Conservation (phyloP, 2,797 vertebrate genomes). For the Sebastes diaconus region DNA sequence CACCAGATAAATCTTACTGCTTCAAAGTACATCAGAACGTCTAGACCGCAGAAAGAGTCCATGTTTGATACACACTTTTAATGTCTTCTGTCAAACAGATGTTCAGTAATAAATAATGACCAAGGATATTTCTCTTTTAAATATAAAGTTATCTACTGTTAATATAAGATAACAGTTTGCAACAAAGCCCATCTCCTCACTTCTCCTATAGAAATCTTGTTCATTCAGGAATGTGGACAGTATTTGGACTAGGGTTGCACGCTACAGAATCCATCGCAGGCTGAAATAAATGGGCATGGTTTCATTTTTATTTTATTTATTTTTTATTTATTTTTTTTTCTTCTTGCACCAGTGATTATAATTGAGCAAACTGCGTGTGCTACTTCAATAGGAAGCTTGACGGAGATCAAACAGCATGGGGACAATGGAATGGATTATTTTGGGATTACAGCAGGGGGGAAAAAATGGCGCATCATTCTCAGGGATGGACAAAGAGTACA, state of each 20-base stretch:
- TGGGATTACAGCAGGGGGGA: constrained; percentile 61
- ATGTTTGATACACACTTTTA: constrained; percentile 85
- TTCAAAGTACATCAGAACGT: constrained; percentile 89
- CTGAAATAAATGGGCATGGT: constrained; percentile 70
- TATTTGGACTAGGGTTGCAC: constrained; percentile 87
- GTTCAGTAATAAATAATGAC: constrained; percentile 94
- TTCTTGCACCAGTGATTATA: constrained; percentile 78
- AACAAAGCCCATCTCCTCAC: constrained; percentile 88
- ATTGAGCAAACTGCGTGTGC: constrained; percentile 83
- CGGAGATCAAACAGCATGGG: constrained; percentile 85
- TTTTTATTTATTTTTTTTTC: constrained; percentile 55
- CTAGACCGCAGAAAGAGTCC: constrained; percentile 86
- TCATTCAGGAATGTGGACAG: constrained; percentile 89
- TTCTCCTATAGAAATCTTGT: constrained; percentile 82
- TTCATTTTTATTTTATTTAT: constrained; percentile 30
- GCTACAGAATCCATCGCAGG: constrained; percentile 86
- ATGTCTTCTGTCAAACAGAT: constrained; percentile 82
- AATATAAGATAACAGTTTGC: constrained; percentile 85
- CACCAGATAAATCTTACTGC: constrained; percentile 87
- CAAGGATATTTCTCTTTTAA: constrained; percentile 85
- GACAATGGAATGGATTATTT: constrained; percentile 77
- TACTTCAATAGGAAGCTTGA: constrained; percentile 85
- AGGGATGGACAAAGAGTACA: constrained; percentile 86
- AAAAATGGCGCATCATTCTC: constrained; percentile 82
- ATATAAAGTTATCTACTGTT: constrained; percentile 90